Percentiles rank a stretch among this genome's conserved stretches.
These are phyloP conservation scores for Caenorhabditis angaria DNA, from an alignment of 2,888 invertebrate genomes.

Conservation along the genomic window DNA sequence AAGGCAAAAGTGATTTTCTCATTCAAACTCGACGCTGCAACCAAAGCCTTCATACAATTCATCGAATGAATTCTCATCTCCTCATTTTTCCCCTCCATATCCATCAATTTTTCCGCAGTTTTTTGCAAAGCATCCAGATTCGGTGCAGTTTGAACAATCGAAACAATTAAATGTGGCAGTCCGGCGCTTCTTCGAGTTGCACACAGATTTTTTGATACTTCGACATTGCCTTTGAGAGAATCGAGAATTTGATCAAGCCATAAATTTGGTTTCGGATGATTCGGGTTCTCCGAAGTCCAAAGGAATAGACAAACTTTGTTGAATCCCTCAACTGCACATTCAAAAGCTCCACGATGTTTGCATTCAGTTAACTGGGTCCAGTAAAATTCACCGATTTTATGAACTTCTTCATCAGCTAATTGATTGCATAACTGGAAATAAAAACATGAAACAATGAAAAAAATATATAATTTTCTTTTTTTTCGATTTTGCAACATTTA, in stretches of 20 bases:
- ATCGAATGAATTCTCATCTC: constrained; percentile 79
- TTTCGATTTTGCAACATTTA: too few species aligned
- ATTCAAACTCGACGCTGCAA: constrained; percentile 82
- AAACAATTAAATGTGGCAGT: constrained; percentile 89
- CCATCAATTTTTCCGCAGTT: constrained; percentile 35
- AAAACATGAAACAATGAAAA: not conserved
- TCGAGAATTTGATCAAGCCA: constrained; percentile 73
- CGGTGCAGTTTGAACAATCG: constrained; percentile 72
- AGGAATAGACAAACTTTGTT: constrained; percentile 81
- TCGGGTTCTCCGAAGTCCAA: constrained; percentile 74
- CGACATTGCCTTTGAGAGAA: constrained; percentile 68
- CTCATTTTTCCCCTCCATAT: constrained; percentile 39
- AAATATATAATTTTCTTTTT: too few species aligned
- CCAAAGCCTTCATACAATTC: constrained; percentile 85
- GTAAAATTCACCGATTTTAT: constrained; percentile 72
- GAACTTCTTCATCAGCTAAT: constrained; percentile 11
- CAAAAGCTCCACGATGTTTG: constrained; percentile 95
- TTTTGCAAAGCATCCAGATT: constrained; percentile 14
- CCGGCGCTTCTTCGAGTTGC: constrained; percentile 91
- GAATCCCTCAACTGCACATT: constrained; percentile 91
- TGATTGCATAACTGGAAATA: not conserved
- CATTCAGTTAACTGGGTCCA: constrained; percentile 76
- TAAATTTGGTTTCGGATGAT: constrained; percentile 68
- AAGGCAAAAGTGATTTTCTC: constrained; percentile 76
- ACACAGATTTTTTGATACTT: constrained; percentile 75